Evolutionary conservation across 1,140 invertebrate species (phyloP).

Genomic region (Hylyphantes graminicola): DNA sequence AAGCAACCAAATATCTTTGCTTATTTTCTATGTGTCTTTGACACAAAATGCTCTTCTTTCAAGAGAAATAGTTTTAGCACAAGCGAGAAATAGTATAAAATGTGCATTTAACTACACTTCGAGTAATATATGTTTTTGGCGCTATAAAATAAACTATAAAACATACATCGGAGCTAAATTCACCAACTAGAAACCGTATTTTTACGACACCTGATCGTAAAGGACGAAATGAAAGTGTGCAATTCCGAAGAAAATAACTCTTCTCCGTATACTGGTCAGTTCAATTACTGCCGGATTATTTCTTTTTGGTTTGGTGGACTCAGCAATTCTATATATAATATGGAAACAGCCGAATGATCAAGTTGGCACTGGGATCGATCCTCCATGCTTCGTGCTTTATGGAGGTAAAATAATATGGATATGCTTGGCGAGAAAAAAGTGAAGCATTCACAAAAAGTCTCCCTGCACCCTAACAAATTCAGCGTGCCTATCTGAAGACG

Average conservation of each 20-base stretch:
- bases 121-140: slow-evolving; percentile 31
- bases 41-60: no score
- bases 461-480: no score
- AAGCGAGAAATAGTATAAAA: background rate
- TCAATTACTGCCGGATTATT: slow-evolving; percentile 21
- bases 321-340: slow-evolving; percentile 19
- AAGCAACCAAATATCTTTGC: no score
- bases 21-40: no score
- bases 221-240: slow-evolving; percentile 32
- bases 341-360: background rate
- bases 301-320: slow-evolving; percentile 9
- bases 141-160: slow-evolving; percentile 43
- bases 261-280: slow-evolving; percentile 12
- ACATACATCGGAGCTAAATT: slow-evolving; percentile 21
- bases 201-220: slow-evolving; percentile 45
- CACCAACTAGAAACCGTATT: slow-evolving; percentile 12
- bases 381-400: no score
- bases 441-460: no score
- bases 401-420: no score
- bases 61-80: no score
- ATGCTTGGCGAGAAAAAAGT: no score
- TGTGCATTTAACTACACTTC: slow-evolving; percentile 15
- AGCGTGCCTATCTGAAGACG: no score
- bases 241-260: slow-evolving; percentile 27
- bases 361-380: no score